A percentile compares a stretch with the other conserved stretches of the same genome.
Conservation (phyloP, 2,113 vertebrate species). For the Picathartes gymnocephalus region DNA sequence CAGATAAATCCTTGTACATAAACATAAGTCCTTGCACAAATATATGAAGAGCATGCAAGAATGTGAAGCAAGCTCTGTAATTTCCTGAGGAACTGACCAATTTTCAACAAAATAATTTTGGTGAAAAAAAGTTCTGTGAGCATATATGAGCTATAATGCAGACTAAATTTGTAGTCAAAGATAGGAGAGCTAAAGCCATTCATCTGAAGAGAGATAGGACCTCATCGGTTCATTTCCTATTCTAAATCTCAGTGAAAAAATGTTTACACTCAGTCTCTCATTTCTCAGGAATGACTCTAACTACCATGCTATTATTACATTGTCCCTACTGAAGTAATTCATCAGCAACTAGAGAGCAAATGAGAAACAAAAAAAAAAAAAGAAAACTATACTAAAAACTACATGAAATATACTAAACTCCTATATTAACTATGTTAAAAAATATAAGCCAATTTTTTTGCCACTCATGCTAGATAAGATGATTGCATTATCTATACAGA, state of each 20-base stretch:
- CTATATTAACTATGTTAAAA: neutral
- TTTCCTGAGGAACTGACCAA: neutral
- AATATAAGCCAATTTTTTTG: neutral
- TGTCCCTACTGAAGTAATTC: neutral
- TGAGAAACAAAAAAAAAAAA: neutral
- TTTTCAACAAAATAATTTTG: neutral
- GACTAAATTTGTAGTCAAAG: neutral
- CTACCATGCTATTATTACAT: neutral
- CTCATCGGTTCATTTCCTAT: neutral
- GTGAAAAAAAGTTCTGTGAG: neutral
- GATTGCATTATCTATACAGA: neutral
- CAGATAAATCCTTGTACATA: neutral
- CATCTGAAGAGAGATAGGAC: neutral
- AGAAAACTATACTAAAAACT: neutral
- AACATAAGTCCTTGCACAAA: neutral
- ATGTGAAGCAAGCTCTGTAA: neutral
- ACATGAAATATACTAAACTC: neutral
- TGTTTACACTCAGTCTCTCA: neutral
- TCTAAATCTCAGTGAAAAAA: neutral
- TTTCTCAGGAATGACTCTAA: neutral
- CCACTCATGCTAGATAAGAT: neutral
- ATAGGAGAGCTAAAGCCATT: neutral
- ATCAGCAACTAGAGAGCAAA: neutral
- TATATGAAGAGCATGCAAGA: neutral
- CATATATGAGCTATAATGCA: neutral